These are phyloP conservation scores for Bursaphelenchus mucronatus DNA, from an alignment of 1,140 invertebrate species.

Conservation along the genomic window DNA sequence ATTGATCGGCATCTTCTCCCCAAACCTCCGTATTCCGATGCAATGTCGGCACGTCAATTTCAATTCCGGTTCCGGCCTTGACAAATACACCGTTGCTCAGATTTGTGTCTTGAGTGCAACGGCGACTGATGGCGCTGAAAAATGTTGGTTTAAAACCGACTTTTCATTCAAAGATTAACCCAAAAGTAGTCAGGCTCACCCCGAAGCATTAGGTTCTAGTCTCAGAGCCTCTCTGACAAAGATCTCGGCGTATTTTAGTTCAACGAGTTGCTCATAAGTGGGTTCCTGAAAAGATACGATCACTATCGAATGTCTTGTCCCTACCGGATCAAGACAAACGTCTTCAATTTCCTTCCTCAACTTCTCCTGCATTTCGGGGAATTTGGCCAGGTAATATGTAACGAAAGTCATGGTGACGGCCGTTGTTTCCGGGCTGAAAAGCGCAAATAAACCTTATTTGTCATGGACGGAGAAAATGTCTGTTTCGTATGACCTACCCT, in stretches of 20 bases:
- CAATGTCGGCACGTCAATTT: conserved; percentile 34
- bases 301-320: conserved; percentile 63
- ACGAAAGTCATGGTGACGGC: conserved; percentile 69
- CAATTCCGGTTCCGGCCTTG: conserved; percentile 33
- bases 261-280: conserved; percentile 47
- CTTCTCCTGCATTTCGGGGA: conserved; percentile 68
- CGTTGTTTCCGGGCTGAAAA: conserved; percentile 70
- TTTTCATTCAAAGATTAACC: conserved; percentile 1
- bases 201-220: conserved; percentile 47
- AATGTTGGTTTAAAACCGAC: conserved; percentile 11
- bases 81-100: conserved; percentile 27
- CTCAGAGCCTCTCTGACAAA: conserved; percentile 53
- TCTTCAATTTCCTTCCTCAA: conserved; percentile 64
- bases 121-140: conserved; percentile 30
- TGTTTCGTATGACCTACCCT: conserved; percentile 31
- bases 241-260: conserved; percentile 50
- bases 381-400: conserved; percentile 69
- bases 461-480: neutral
- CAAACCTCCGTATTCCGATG: conserved; percentile 39
- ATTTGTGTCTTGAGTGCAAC: conserved; percentile 32
- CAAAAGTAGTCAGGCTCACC: conserved; percentile 32
- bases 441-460: neutral
- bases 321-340: conserved; percentile 31
- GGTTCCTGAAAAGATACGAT: conserved; percentile 15
- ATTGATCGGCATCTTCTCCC: conserved; percentile 44